These are phyloP conservation scores for Chascanopsetta lugubris DNA, from an alignment of 2,113 vertebrate species.

Conservation along the genomic window DNA sequence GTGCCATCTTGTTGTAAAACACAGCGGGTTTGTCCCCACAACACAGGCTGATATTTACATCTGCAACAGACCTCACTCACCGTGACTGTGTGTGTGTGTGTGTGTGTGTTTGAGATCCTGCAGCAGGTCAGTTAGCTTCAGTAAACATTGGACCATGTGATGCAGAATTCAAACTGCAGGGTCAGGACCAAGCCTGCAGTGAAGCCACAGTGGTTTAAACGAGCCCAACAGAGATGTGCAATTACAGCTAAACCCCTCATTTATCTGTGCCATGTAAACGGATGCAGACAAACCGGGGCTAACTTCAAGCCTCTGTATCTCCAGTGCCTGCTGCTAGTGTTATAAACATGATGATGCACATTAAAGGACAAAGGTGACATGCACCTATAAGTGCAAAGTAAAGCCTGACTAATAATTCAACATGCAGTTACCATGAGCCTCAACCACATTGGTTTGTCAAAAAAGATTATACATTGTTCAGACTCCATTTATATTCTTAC, in stretches of 20 bases:
- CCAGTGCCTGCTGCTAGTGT: background rate
- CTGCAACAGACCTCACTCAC: background rate
- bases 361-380: background rate
- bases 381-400: too few species aligned
- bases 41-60: conserved; percentile 7
- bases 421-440: too few species aligned
- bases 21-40: background rate
- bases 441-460: too few species aligned
- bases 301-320: background rate
- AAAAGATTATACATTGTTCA: too few species aligned
- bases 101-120: background rate
- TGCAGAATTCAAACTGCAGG: conserved; percentile 51
- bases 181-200: background rate
- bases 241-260: background rate
- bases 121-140: conserved; percentile 30
- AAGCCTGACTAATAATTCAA: too few species aligned
- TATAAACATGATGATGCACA: background rate
- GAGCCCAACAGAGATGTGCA: background rate
- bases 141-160: conserved; percentile 74
- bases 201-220: background rate
- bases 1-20: background rate
- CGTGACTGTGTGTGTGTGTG: background rate
- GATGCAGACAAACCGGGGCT: background rate
- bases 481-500: too few species aligned
- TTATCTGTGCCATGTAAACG: background rate